phyloP scores from a whole-genome alignment of 2,797 vertebrate species.

The Denticeps clupeoides region DNA sequence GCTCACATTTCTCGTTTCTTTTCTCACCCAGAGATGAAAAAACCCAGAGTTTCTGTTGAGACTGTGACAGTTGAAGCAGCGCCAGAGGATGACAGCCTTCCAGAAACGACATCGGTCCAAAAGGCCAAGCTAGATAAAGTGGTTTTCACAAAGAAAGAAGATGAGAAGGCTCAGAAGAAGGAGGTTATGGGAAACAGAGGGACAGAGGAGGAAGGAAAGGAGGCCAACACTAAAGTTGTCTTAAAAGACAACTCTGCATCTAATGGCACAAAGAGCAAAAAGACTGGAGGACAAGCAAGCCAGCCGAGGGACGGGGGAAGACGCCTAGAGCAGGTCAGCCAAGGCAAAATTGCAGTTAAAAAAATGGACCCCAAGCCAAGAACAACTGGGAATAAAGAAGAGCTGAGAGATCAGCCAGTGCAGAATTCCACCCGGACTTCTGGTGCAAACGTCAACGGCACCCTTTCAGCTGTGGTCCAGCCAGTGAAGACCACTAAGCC shows the following conservation, averaged over 20 bases:
- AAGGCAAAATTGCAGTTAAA: conserved; percentile 34
- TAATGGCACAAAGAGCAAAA: conserved; percentile 23
- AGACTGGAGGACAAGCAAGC: conserved; percentile 26
- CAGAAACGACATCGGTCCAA: conserved; percentile 29
- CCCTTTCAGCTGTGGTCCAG: conserved; percentile 30
- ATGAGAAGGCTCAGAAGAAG: conserved; percentile 29
- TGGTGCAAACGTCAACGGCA: conserved; percentile 35
- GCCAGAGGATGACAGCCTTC: conserved; percentile 29
- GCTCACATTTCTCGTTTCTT: neutral
- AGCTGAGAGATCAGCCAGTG: conserved; percentile 39
- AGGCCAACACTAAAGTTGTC: conserved; percentile 1
- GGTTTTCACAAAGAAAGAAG: conserved; percentile 33
- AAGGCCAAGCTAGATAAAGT: conserved; percentile 31
- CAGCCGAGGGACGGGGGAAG: conserved; percentile 36
- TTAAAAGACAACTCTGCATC: conserved; percentile 24
- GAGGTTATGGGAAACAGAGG: conserved; percentile 28
- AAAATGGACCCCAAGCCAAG: conserved; percentile 25
- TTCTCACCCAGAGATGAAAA: conserved; percentile 36
- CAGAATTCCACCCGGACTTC: conserved; percentile 38
- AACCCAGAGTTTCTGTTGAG: conserved; percentile 31
- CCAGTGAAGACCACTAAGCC: conserved; percentile 25
- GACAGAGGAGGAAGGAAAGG: neutral
- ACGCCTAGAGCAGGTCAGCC: conserved; percentile 40
- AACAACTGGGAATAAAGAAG: conserved; percentile 26
- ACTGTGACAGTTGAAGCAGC: conserved; percentile 26